These are phyloP conservation scores for Hydractinia symbiolongicarpus DNA, from an alignment of 30 jellyfish, hydroid and myxozoan genomes.

Conservation along the genomic window DNA sequence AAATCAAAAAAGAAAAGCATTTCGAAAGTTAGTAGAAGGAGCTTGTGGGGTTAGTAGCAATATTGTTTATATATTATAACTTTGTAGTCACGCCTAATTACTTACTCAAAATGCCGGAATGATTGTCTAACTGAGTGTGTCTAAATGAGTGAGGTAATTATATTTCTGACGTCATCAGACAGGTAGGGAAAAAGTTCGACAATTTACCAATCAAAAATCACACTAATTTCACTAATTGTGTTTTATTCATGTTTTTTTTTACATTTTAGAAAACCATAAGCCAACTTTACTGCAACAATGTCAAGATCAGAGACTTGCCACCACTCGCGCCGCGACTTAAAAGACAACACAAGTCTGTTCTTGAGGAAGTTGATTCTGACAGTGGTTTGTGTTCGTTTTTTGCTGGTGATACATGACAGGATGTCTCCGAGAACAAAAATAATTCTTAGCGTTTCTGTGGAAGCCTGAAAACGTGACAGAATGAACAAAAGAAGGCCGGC, in stretches of 20 bases:
- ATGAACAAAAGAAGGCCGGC: too few species aligned
- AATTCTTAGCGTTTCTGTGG: too few species aligned
- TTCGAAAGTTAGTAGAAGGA: slow-evolving; percentile 43
- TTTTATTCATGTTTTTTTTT: not conserved
- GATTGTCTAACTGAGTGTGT: too few species aligned
- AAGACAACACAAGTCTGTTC: slow-evolving; percentile 22
- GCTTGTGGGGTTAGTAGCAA: slow-evolving; percentile 59
- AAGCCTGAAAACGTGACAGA: too few species aligned
- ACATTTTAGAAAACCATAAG: slow-evolving; percentile 58
- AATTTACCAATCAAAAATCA: too few species aligned
- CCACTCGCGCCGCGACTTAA: slow-evolving; percentile 72
- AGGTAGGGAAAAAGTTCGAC: too few species aligned
- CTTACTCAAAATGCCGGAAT: not conserved
- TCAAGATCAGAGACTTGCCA: slow-evolving; percentile 55
- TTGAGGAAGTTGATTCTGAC: not conserved
- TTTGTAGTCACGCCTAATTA: not conserved
- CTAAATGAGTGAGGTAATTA: too few species aligned
- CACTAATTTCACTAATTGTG: not conserved
- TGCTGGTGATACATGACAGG: not conserved
- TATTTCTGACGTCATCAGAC: too few species aligned
- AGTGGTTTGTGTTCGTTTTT: slow-evolving; percentile 8
- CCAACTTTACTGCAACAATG: slow-evolving; percentile 46
- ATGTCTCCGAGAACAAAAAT: too few species aligned
- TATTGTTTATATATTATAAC: not conserved
- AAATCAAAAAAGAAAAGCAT: slow-evolving; percentile 44